These are phyloP conservation scores for Aplocera efformata DNA, from an alignment of 2,888 invertebrate species.

Conservation along the genomic window DNA sequence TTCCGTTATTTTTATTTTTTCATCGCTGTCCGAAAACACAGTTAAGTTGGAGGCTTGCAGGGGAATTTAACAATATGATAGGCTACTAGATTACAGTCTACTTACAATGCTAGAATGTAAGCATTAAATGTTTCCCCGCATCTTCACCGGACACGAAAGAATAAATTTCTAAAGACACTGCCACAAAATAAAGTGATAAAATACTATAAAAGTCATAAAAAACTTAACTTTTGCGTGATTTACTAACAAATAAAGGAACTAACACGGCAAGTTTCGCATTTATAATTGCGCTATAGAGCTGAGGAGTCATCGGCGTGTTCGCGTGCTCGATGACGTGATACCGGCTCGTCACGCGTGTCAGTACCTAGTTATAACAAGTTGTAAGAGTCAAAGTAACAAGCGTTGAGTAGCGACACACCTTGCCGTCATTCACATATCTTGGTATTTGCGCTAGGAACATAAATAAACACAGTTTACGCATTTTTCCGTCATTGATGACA, in stretches of 20 bases:
- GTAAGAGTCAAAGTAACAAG: slow-evolving; percentile 68
- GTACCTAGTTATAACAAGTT: slow-evolving; percentile 68
- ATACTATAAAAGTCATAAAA: slow-evolving; percentile 20
- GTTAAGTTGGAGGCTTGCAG: too few species aligned
- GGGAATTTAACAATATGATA: too few species aligned
- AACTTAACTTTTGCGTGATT: slow-evolving; percentile 44
- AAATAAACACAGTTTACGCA: too few species aligned
- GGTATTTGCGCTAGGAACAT: too few species aligned
- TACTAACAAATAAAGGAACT: slow-evolving; percentile 45
- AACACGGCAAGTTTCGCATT: slow-evolving; percentile 41
- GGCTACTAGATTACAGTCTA: too few species aligned
- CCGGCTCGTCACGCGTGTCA: slow-evolving; percentile 70
- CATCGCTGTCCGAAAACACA: too few species aligned
- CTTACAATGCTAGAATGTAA: too few species aligned
- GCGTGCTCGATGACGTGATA: slow-evolving; percentile 75
- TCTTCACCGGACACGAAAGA: too few species aligned
- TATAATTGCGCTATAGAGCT: slow-evolving; percentile 54
- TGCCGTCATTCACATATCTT: not conserved
- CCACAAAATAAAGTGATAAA: slow-evolving; percentile 21
- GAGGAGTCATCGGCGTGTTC: slow-evolving; percentile 54
- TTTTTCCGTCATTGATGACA: too few species aligned
- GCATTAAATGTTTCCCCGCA: too few species aligned
- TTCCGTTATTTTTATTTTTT: too few species aligned
- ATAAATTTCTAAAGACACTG: too few species aligned
- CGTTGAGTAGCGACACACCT: slow-evolving; percentile 21